These are phyloP conservation scores for Xylota segnis DNA, from an alignment of 2,888 invertebrate species.

Conservation along the genomic window DNA sequence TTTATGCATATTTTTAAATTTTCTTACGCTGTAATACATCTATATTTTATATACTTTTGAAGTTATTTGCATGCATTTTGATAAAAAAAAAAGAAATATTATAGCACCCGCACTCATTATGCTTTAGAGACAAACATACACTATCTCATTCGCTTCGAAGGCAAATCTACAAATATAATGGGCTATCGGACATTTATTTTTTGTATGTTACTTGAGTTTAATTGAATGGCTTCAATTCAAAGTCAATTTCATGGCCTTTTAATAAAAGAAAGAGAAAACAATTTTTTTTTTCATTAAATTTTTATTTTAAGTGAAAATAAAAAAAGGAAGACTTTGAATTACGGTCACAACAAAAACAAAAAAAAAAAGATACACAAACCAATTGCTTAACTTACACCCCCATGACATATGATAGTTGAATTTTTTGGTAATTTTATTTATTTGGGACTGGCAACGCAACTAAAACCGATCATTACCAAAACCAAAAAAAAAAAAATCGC, in stretches of 20 bases:
- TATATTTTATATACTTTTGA: background rate
- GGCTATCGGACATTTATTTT: constrained; percentile 39
- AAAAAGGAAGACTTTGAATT: constrained; percentile 61
- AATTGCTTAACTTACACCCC: constrained; percentile 59
- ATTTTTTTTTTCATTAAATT: background rate
- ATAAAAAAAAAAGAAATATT: background rate
- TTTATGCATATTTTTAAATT: background rate
- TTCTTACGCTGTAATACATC: background rate
- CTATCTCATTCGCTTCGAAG: constrained; percentile 57
- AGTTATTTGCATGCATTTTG: constrained; percentile 45
- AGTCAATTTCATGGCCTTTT: constrained; percentile 28
- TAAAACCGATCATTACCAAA: constrained; percentile 75
- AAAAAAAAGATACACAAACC: constrained; percentile 21
- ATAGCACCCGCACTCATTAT: constrained; percentile 51
- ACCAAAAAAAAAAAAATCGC: constrained; percentile 23
- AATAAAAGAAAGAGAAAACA: constrained; percentile 7
- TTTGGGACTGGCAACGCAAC: constrained; percentile 77
- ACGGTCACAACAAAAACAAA: constrained; percentile 45
- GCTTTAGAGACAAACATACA: constrained; percentile 29
- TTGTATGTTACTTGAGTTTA: constrained; percentile 12
- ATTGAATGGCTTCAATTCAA: constrained; percentile 61
- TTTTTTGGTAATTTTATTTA: constrained; percentile 58
- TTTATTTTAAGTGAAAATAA: constrained; percentile 7
- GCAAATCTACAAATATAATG: constrained; percentile 57
- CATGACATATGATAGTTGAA: constrained; percentile 60